phyloP scores from a whole-genome alignment of 2,888 invertebrate species.

The Salticus scenicus region DNA sequence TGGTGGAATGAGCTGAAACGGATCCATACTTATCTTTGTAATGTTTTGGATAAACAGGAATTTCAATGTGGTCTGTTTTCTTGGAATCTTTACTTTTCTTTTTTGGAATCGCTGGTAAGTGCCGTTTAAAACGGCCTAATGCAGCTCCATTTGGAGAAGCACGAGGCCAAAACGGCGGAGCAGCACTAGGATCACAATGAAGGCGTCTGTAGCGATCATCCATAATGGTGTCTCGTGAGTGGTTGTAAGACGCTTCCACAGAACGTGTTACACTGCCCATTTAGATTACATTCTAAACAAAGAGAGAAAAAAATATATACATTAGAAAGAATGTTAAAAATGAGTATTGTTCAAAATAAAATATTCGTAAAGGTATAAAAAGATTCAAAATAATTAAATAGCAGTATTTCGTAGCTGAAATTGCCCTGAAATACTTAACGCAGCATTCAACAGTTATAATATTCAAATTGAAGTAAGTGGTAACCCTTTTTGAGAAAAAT shows the following conservation, averaged over 20 bases:
- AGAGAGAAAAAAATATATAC: neutral
- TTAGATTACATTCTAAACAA: constrained; percentile 61
- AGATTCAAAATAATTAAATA: no score
- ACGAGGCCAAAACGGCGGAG: constrained; percentile 41
- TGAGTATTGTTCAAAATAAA: neutral
- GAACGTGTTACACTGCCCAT: constrained; percentile 65
- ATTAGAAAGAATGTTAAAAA: neutral
- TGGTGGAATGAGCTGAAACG: constrained; percentile 65
- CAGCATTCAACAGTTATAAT: no score
- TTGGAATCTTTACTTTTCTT: constrained; percentile 65
- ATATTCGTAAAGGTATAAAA: no score
- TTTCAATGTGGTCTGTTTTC: constrained; percentile 40
- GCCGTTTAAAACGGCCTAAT: constrained; percentile 70
- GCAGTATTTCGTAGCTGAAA: no score
- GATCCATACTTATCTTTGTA: constrained; percentile 68
- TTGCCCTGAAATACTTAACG: no score
- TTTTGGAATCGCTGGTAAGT: constrained; percentile 68
- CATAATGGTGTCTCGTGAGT: constrained; percentile 64
- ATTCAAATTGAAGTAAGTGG: no score
- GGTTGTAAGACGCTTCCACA: constrained; percentile 67
- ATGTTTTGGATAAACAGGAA: constrained; percentile 53
- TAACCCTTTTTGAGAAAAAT: no score
- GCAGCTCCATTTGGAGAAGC: constrained; percentile 65
- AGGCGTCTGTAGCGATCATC: constrained; percentile 63
- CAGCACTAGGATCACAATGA: constrained; percentile 45